These are phyloP conservation scores for Parapsyche elsis DNA, from an alignment of 1,140 invertebrate genomes.

Conservation along the genomic window DNA sequence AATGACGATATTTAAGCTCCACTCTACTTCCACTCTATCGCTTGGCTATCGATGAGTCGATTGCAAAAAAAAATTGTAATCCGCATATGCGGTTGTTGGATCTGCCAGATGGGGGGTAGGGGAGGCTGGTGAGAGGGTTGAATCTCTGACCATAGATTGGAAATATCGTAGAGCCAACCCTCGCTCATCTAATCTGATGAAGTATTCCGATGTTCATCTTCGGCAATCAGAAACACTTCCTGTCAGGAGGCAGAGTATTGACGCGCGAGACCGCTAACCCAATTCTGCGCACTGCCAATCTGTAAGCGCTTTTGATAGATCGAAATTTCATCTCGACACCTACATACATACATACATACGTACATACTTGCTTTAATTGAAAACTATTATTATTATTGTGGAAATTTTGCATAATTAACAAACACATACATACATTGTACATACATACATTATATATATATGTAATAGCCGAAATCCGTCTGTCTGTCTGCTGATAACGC, in stretches of 20 bases:
- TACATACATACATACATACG: background rate
- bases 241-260: background rate
- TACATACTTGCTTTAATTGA: background rate
- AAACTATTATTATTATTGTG: background rate
- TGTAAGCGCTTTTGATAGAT: background rate
- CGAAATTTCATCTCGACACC: slow-evolving; percentile 6
- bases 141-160: background rate
- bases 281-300: background rate
- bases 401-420: too few species aligned
- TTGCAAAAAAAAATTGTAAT: too few species aligned
- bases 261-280: background rate
- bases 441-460: too few species aligned
- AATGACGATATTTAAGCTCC: too few species aligned
- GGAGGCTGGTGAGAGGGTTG: background rate
- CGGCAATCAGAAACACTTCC: slow-evolving; percentile 3
- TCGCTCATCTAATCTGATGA: background rate
- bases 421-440: too few species aligned
- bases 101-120: too few species aligned
- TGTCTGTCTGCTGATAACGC: too few species aligned
- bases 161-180: background rate
- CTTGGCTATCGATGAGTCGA: too few species aligned
- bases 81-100: too few species aligned
- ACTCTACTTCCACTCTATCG: too few species aligned
- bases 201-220: slow-evolving; percentile 12
- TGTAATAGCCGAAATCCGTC: too few species aligned